These are phyloP conservation scores for Thrips palmi DNA, from an alignment of 1,140 invertebrate genomes.

Conservation along the genomic window DNA sequence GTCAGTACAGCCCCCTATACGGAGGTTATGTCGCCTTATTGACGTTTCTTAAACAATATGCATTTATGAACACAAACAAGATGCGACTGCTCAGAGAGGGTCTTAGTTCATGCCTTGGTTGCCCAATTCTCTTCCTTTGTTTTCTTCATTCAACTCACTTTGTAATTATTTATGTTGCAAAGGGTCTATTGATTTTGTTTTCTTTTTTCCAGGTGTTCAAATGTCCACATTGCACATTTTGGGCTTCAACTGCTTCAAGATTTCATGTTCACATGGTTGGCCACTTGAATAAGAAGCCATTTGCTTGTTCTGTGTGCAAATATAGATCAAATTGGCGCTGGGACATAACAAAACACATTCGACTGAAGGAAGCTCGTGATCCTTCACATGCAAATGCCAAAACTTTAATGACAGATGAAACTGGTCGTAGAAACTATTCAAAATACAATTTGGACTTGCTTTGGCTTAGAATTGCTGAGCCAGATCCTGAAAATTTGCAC, in stretches of 20 bases:
- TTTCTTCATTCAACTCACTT: too few relatives aligned
- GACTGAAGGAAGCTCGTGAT: constrained; percentile 68
- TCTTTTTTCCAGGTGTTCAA: constrained; percentile 41
- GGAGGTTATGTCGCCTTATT: too few relatives aligned
- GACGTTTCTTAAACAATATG: too few relatives aligned
- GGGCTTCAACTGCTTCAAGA: constrained; percentile 68
- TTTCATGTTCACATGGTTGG: constrained; percentile 87
- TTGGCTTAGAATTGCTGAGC: constrained; percentile 38
- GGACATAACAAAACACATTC: constrained; percentile 92
- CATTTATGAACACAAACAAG: too few relatives aligned
- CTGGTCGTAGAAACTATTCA: constrained; percentile 74
- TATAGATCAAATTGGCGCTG: constrained; percentile 89
- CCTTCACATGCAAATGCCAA: constrained; percentile 53
- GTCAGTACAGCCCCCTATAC: too few relatives aligned
- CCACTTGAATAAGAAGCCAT: constrained; percentile 81
- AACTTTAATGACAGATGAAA: constrained; percentile 79
- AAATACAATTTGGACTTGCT: constrained; percentile 80
- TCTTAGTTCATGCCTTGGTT: too few relatives aligned
- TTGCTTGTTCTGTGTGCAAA: constrained; percentile 83
- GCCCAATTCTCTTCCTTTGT: too few relatives aligned
- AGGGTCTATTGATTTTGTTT: too few relatives aligned
- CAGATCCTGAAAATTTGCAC: constrained; percentile 18
- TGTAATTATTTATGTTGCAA: too few relatives aligned
- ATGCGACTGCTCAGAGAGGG: too few relatives aligned
- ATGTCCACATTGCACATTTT: constrained; percentile 77